phyloP scores from a whole-genome alignment of 2,113 vertebrate species.

The Microtus montanus region DNA sequence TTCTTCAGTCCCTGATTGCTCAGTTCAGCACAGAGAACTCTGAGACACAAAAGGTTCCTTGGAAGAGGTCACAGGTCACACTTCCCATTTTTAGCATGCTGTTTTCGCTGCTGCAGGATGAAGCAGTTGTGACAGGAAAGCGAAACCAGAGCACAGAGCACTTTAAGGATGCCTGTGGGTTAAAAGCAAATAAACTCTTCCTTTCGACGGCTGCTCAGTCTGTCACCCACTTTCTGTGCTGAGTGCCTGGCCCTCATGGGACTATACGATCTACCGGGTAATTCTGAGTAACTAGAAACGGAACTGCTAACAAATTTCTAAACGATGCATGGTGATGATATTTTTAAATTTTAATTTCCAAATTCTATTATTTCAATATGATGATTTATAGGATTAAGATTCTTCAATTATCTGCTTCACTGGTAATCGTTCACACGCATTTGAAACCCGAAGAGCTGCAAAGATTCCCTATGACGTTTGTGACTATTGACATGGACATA shows the following conservation, averaged over 20 bases:
- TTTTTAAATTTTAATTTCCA: background rate
- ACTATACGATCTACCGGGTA: background rate
- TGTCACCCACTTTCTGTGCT: background rate
- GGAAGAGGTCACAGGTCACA: background rate
- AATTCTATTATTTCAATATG: background rate
- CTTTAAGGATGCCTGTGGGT: background rate
- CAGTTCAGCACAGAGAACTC: background rate
- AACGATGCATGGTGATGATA: background rate
- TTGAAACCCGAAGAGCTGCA: background rate
- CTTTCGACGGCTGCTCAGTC: background rate
- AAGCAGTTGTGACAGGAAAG: conserved; percentile 36
- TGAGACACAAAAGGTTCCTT: background rate
- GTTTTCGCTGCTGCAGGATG: background rate
- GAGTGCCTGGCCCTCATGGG: background rate
- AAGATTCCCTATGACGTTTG: background rate
- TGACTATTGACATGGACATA: background rate
- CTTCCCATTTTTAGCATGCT: conserved; percentile 20
- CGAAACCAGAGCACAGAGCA: background rate
- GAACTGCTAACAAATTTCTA: background rate
- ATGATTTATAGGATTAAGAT: background rate
- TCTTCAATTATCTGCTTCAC: background rate
- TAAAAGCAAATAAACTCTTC: conserved; percentile 43
- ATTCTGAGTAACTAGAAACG: background rate
- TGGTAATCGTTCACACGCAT: background rate
- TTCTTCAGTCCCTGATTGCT: background rate